Evolutionary conservation across 1,140 invertebrate species (phyloP).

Genomic region (Uloborus diversus): DNA sequence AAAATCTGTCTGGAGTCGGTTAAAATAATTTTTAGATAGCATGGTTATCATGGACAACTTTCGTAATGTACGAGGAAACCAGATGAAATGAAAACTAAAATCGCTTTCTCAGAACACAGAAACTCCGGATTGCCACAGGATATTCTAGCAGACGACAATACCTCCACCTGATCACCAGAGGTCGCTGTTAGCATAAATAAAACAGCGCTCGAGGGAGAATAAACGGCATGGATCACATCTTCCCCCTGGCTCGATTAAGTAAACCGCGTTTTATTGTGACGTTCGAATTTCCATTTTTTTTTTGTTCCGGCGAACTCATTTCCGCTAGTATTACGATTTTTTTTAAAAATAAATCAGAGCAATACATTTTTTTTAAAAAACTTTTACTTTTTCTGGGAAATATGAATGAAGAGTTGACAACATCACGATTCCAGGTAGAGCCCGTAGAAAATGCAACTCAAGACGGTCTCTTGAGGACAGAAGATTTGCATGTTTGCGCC

Average conservation of each 20-base stretch:
- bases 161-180: neutral
- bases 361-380: neutral
- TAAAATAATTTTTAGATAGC: no score
- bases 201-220: neutral
- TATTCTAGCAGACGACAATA: no score
- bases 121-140: no score
- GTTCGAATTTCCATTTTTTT: neutral
- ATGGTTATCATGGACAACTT: no score
- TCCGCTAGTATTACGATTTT: neutral
- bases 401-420: neutral
- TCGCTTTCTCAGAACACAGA: no score
- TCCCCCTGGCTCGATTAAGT: neutral
- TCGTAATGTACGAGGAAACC: no score
- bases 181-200: neutral
- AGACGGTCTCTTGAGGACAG: neutral
- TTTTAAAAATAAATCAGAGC: neutral
- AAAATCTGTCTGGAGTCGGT: no score
- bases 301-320: neutral
- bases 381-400: neutral
- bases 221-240: neutral
- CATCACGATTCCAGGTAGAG: slow-evolving; percentile 17
- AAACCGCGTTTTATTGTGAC: neutral
- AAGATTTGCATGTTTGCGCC: neutral
- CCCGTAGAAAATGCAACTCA: neutral
- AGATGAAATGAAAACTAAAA: no score